Evolutionary conservation across 2,113 vertebrate species (phyloP).

Genomic region (Piliocolobus tephrosceles): DNA sequence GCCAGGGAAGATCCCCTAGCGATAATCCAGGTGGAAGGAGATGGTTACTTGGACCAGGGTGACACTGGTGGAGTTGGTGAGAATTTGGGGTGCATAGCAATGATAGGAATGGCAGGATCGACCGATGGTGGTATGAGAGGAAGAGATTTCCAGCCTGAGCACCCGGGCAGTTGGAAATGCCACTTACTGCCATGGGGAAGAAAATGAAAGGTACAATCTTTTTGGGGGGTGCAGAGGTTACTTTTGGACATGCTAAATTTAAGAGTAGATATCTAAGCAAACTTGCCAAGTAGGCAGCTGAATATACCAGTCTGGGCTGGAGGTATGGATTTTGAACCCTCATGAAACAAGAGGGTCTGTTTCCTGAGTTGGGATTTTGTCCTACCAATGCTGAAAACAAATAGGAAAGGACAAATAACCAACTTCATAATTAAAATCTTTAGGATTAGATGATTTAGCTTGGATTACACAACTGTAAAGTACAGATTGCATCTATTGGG

Average conservation of each 20-base stretch:
- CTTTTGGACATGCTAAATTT: not conserved
- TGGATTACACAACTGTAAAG: conserved; percentile 26
- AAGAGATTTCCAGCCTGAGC: not conserved
- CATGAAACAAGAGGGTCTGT: not conserved
- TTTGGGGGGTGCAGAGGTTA: not conserved
- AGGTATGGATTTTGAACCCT: not conserved
- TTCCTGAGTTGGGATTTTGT: conserved; percentile 26
- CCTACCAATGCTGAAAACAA: not conserved
- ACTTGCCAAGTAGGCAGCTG: not conserved
- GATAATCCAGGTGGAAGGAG: not conserved
- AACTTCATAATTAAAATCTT: not conserved
- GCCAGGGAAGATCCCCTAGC: not conserved
- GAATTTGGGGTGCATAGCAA: not conserved
- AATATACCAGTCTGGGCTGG: not conserved
- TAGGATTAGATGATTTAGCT: not conserved
- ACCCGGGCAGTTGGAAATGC: not conserved
- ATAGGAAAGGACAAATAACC: conserved; percentile 37
- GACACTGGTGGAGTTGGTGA: not conserved
- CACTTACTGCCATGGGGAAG: not conserved
- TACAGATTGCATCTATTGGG: not conserved
- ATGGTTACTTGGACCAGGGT: not conserved
- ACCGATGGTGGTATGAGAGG: not conserved
- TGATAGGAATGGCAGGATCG: not conserved
- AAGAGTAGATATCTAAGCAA: not conserved
- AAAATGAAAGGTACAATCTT: not conserved